These are phyloP conservation scores for Tolmerus cingulatus DNA, from an alignment of 2,888 invertebrate genomes.

Conservation along the genomic window DNA sequence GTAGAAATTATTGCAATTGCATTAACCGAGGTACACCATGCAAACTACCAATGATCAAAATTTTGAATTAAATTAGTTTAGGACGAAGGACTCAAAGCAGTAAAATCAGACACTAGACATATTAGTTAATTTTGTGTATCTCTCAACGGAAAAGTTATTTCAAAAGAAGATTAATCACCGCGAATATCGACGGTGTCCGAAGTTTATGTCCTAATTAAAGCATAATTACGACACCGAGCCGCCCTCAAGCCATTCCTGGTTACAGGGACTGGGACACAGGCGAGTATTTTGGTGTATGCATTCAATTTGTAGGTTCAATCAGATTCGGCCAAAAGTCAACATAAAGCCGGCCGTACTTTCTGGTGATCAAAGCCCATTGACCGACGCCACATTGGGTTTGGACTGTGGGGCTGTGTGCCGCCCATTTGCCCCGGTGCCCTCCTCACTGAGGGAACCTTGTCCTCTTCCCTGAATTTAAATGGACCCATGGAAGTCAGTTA, in stretches of 20 bases:
- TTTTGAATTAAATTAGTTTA: too few species aligned
- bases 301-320: conserved; percentile 8
- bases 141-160: too few species aligned
- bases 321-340: conserved; percentile 1
- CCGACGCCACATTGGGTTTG: not conserved
- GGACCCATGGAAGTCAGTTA: not conserved
- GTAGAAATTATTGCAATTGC: too few species aligned
- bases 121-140: too few species aligned
- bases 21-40: too few species aligned
- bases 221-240: not conserved
- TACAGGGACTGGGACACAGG: not conserved
- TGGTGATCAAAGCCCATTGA: conserved; percentile 9
- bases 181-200: not conserved
- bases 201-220: not conserved
- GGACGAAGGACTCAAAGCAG: too few species aligned
- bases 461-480: conserved; percentile 7
- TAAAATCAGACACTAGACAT: too few species aligned
- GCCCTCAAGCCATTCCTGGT: not conserved
- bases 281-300: not conserved
- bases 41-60: too few species aligned
- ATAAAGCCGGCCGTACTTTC: not conserved
- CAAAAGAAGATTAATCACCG: too few species aligned
- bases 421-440: not conserved
- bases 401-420: not conserved
- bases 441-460: not conserved